Conservation (phyloP, 2,888 invertebrate species). For the Nematopogon swammerdamellus region DNA sequence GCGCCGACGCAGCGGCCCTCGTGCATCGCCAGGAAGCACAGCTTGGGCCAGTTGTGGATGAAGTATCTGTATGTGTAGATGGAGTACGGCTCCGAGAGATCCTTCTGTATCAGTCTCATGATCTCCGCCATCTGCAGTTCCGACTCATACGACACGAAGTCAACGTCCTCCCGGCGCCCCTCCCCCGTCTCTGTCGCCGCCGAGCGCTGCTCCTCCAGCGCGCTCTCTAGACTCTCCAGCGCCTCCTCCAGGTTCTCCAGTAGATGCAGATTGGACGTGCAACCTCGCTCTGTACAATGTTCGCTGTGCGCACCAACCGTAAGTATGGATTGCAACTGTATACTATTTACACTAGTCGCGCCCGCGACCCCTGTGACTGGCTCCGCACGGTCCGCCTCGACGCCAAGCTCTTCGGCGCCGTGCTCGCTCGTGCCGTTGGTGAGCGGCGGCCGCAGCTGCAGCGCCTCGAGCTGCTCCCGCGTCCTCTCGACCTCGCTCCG, state of each 20-base stretch:
- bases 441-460: slow-evolving; percentile 14
- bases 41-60: slow-evolving; percentile 99
- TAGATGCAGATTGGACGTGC: slow-evolving; percentile 1
- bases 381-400: too few relatives aligned
- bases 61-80: slow-evolving; percentile 99
- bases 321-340: slow-evolving; percentile 20
- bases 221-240: slow-evolving; percentile 3
- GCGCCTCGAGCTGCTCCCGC: slow-evolving; percentile 34
- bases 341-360: slow-evolving; percentile 36
- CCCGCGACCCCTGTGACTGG: slow-evolving; percentile 9
- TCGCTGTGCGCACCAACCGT: slow-evolving; percentile 3
- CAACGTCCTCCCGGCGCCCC: slow-evolving; percentile 27
- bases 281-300: background rate
- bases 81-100: slow-evolving; percentile 98
- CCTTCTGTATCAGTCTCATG: slow-evolving; percentile 98
- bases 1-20: slow-evolving; percentile 90
- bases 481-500: slow-evolving; percentile 34
- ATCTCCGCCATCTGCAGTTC: slow-evolving; percentile 98
- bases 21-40: slow-evolving; percentile 94
- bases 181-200: too few relatives aligned
- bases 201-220: slow-evolving; percentile 17
- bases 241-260: slow-evolving; percentile 20
- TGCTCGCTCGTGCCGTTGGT: background rate
- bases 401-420: background rate
- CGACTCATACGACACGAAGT: slow-evolving; percentile 73